Evolutionary conservation across 2,888 invertebrate genomes (phyloP).

Genomic region (Macropis europaea): DNA sequence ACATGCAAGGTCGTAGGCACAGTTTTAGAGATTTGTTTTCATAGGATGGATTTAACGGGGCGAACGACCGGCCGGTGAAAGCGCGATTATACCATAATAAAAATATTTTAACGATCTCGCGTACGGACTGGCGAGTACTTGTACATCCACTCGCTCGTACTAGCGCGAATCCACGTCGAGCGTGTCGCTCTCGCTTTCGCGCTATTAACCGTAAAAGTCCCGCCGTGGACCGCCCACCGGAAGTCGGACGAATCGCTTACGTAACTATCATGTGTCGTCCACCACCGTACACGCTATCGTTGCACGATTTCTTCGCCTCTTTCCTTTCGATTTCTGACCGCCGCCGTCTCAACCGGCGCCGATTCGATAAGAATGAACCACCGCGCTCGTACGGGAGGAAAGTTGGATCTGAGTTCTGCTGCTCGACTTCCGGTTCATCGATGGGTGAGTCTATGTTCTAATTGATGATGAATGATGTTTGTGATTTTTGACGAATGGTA

Average conservation of each 20-base stretch:
- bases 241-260: slow-evolving; percentile 52
- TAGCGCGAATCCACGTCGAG: slow-evolving; percentile 64
- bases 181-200: slow-evolving; percentile 74
- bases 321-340: background rate
- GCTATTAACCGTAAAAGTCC: slow-evolving; percentile 68
- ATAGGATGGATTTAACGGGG: slow-evolving; percentile 38
- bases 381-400: no score
- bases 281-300: slow-evolving; percentile 27
- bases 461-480: no score
- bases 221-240: slow-evolving; percentile 66
- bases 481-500: no score
- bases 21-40: slow-evolving; percentile 17
- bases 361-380: no score
- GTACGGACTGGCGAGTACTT: slow-evolving; percentile 40
- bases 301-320: slow-evolving; percentile 1
- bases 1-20: slow-evolving; percentile 41
- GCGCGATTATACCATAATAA: slow-evolving; percentile 73
- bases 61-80: slow-evolving; percentile 74
- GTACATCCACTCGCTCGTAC: slow-evolving; percentile 43
- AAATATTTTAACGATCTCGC: slow-evolving; percentile 71
- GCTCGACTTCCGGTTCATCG: no score
- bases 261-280: slow-evolving; percentile 57
- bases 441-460: no score
- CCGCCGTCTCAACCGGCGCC: background rate
- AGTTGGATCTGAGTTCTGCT: no score